A percentile compares a stretch with the other conserved stretches of the same genome.
Evolutionary conservation across 1,140 invertebrate genomes (phyloP).

Genomic region (Meloidogyne floridensis): DNA sequence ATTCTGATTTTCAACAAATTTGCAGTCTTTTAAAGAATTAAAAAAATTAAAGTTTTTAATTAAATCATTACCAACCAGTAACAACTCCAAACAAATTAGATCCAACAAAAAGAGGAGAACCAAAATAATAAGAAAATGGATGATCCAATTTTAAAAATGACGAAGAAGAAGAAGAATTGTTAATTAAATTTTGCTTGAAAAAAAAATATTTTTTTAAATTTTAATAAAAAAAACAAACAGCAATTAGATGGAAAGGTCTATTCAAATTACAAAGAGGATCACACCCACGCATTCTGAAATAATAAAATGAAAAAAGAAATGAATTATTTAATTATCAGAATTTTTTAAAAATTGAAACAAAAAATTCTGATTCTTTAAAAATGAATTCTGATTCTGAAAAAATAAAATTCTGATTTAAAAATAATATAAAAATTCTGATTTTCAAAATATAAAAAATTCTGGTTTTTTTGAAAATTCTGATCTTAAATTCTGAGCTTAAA

Average conservation of each 20-base stretch:
- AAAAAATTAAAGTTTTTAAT: no score
- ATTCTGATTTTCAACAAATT: no score
- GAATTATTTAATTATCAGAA: neutral
- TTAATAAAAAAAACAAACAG: constrained; percentile 37
- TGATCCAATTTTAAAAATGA: constrained; percentile 51
- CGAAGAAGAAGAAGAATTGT: constrained; percentile 30
- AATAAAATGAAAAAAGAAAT: neutral
- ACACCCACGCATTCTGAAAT: constrained; percentile 36
- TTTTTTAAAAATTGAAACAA: no score
- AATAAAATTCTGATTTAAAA: no score
- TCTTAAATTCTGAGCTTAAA: no score
- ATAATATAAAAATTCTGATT: no score
- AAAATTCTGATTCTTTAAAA: neutral
- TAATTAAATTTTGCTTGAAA: constrained; percentile 19
- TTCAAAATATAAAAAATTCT: no score
- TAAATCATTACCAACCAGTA: neutral
- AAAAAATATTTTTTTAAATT: constrained; percentile 33
- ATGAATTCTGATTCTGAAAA: neutral
- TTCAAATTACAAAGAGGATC: constrained; percentile 60
- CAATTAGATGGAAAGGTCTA: constrained; percentile 56
- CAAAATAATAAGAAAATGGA: constrained; percentile 45
- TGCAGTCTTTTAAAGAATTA: no score
- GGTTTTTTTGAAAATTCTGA: no score
- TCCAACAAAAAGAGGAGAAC: constrained; percentile 53
- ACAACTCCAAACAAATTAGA: constrained; percentile 53